phyloP scores from a whole-genome alignment of 1,140 invertebrate genomes.

The Nilaparvata lugens region DNA sequence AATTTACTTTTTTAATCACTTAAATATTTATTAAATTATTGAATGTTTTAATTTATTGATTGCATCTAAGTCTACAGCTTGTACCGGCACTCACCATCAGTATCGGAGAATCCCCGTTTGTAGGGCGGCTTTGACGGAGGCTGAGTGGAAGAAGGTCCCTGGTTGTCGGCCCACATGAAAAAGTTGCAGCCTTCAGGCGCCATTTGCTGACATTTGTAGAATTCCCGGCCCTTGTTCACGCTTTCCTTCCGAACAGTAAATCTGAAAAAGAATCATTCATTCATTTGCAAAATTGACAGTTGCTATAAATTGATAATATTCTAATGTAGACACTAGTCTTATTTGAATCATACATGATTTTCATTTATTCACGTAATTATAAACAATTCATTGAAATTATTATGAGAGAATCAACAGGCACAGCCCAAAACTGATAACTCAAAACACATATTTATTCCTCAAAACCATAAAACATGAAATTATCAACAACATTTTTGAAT shows the following conservation, averaged over 20 bases:
- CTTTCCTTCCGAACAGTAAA: background rate
- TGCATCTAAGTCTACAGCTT: too few relatives aligned
- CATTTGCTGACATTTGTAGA: background rate
- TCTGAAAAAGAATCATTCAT: background rate
- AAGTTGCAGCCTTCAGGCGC: background rate
- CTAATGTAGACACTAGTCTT: background rate
- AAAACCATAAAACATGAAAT: too few relatives aligned
- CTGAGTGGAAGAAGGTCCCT: background rate
- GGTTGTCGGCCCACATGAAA: background rate
- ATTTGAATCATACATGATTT: background rate
- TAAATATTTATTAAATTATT: too few relatives aligned
- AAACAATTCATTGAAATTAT: background rate
- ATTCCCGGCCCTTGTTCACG: background rate
- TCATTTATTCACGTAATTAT: background rate
- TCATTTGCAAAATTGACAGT: too few relatives aligned
- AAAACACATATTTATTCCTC: too few relatives aligned
- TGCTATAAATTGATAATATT: background rate
- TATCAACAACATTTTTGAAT: too few relatives aligned
- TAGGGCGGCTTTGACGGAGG: background rate
- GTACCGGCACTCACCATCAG: too few relatives aligned
- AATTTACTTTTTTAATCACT: too few relatives aligned
- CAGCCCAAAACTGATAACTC: background rate
- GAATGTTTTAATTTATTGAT: too few relatives aligned
- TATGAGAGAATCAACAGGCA: background rate
- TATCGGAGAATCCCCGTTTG: background rate